Conservation (phyloP, 2,888 invertebrate species). For the Synanthedon myopaeformis region DNA sequence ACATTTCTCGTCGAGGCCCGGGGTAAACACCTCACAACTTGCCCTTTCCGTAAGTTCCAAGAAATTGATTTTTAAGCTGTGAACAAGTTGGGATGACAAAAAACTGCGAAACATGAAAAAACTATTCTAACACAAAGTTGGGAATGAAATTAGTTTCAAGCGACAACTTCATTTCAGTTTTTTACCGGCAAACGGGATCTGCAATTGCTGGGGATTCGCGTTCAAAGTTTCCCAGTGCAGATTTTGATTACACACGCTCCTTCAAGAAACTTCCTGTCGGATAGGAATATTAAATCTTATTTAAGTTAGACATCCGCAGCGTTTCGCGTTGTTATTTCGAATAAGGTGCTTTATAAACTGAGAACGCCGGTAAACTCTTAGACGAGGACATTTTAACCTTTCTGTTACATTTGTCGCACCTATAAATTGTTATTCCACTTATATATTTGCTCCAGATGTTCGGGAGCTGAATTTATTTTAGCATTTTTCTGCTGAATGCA, state of each 20-base stretch:
- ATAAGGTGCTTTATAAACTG: slow-evolving; percentile 63
- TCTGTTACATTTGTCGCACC: slow-evolving; percentile 23
- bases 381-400: slow-evolving; percentile 42
- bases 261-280: slow-evolving; percentile 60
- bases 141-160: slow-evolving; percentile 67
- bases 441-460: slow-evolving; percentile 23
- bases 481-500: too few species aligned
- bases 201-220: slow-evolving; percentile 59
- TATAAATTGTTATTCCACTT: slow-evolving; percentile 22
- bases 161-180: slow-evolving; percentile 68
- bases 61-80: slow-evolving; percentile 66
- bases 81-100: slow-evolving; percentile 46
- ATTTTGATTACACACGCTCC: slow-evolving; percentile 70
- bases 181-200: slow-evolving; percentile 51
- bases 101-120: slow-evolving; percentile 46
- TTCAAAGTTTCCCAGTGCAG: slow-evolving; percentile 58
- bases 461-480: not conserved
- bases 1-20: slow-evolving; percentile 29
- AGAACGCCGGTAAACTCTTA: slow-evolving; percentile 30
- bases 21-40: slow-evolving; percentile 56
- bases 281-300: slow-evolving; percentile 71
- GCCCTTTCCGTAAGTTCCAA: slow-evolving; percentile 43
- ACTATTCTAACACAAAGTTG: slow-evolving; percentile 62
- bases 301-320: slow-evolving; percentile 65
- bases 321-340: slow-evolving; percentile 65